Conservation (phyloP, 2,888 invertebrate species). For the Autographa pulchrina region DNA sequence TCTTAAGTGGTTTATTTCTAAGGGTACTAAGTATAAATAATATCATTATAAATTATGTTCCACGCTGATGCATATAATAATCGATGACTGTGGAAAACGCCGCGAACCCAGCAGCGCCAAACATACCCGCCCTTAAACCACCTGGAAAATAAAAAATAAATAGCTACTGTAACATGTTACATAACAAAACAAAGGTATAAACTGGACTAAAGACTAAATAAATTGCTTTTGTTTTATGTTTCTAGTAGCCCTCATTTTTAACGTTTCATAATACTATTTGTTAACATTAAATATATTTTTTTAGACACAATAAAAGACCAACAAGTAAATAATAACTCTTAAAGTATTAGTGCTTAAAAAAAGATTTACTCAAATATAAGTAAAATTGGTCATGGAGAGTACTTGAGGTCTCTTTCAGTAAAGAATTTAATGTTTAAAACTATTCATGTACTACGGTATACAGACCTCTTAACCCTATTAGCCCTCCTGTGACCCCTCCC, state of each 20-base stretch:
- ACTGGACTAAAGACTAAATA: too few species aligned
- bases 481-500: slow-evolving; percentile 97
- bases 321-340: too few species aligned
- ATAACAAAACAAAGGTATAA: background rate
- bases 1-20: slow-evolving; percentile 47
- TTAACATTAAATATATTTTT: too few species aligned
- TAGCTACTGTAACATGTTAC: background rate
- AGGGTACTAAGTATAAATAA: slow-evolving; percentile 30
- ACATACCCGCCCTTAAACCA: slow-evolving; percentile 96
- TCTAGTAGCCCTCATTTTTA: too few species aligned
- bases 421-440: background rate
- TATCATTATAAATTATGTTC: slow-evolving; percentile 48
- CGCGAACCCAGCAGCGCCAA: slow-evolving; percentile 99
- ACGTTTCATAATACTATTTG: too few species aligned
- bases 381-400: too few species aligned
- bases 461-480: slow-evolving; percentile 95
- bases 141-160: slow-evolving; percentile 89
- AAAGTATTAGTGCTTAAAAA: too few species aligned
- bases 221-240: too few species aligned
- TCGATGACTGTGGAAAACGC: slow-evolving; percentile 99
- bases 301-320: too few species aligned
- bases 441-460: background rate
- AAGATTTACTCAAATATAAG: too few species aligned
- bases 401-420: too few species aligned
- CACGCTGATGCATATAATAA: slow-evolving; percentile 94